A percentile compares a stretch with the other conserved stretches of the same genome.
Evolutionary conservation across 1,140 invertebrate species (phyloP).

Genomic region (Proctacanthus coquilletti): DNA sequence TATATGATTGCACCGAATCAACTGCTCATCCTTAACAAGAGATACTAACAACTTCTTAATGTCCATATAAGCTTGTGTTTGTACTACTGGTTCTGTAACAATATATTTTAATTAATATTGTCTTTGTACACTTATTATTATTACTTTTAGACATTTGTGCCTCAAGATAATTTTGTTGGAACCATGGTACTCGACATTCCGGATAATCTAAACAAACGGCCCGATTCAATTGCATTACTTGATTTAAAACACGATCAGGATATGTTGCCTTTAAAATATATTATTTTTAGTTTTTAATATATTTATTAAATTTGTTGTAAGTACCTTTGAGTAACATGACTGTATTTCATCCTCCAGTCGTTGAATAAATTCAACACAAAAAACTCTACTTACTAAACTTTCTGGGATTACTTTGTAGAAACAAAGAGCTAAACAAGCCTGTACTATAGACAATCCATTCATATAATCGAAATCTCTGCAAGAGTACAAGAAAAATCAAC

Average conservation of each 20-base stretch:
- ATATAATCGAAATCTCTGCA: conserved; percentile 34
- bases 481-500: neutral
- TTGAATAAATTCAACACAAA: conserved; percentile 37
- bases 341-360: conserved; percentile 36
- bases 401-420: conserved; percentile 33
- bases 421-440: conserved; percentile 31
- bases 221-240: conserved; percentile 43
- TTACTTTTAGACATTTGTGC: conserved; percentile 27
- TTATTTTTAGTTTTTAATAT: conserved; percentile 2
- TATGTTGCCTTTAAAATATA: conserved; percentile 29
- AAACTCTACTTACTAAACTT: conserved; percentile 33
- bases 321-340: conserved; percentile 33
- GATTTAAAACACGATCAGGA: conserved; percentile 33
- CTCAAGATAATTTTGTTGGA: conserved; percentile 44
- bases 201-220: conserved; percentile 45
- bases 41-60: conserved; percentile 13
- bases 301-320: conserved; percentile 4
- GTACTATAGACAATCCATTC: conserved; percentile 30
- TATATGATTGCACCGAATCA: conserved; percentile 23
- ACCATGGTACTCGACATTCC: conserved; percentile 44
- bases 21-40: conserved; percentile 16
- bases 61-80: conserved; percentile 12
- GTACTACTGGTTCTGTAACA: conserved; percentile 10
- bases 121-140: conserved; percentile 9
- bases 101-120: conserved; percentile 8